Base-by-base conservation (phyloP, 2,113 vertebrate genomes). In the Grantiella picta region DNA sequence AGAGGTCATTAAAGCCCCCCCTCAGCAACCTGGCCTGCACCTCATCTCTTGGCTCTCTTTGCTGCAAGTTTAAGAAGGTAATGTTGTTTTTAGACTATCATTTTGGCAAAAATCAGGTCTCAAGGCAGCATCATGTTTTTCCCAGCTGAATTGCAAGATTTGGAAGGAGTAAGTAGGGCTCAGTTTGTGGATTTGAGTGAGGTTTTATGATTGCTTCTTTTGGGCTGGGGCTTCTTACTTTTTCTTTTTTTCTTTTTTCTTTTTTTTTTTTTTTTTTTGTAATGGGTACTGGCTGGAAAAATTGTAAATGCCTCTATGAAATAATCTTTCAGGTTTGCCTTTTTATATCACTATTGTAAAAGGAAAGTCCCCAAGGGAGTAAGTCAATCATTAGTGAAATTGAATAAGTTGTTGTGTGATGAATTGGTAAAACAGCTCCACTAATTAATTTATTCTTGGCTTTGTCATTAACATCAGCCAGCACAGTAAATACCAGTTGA, bases 381-480 rank as follows among this genome's bases (percentile, higher is more conserved):
- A 84, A 82, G 66, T 59, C 89, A 93, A 92, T 95, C 68, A 50
- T 85, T 81, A 81, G 73, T 57, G 21, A 69, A 95, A 89, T 87
- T 59, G 7, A 77, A 3, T 91, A 90, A 59, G n/a, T 35, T 53
- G 21, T 24, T 31, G 2, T 7, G 3, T 90, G 82, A 92, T 82
- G 17, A 92, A 80, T 64, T 77, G 38, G 7, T 75, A 60, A 93
- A 92, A 89, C 60, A 82, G 10, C 15, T 94, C 25, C 64, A 83
- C n/a, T 57, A 73, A 78, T 89, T 84, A 79, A 86, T 94, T 90
- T 91, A 60, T 80, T 80, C 53, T 90, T 82, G 36, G 20, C 47
- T 93, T 72, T 91, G 71, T 61, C 70, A 36, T 66, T 86, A 47
- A 45, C 28, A 57, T 64, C 47, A 86, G n/a, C 28, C 73, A 91